phyloP scores from a whole-genome alignment of 1,140 invertebrate genomes.

The Pogonognathellus flavescens region DNA sequence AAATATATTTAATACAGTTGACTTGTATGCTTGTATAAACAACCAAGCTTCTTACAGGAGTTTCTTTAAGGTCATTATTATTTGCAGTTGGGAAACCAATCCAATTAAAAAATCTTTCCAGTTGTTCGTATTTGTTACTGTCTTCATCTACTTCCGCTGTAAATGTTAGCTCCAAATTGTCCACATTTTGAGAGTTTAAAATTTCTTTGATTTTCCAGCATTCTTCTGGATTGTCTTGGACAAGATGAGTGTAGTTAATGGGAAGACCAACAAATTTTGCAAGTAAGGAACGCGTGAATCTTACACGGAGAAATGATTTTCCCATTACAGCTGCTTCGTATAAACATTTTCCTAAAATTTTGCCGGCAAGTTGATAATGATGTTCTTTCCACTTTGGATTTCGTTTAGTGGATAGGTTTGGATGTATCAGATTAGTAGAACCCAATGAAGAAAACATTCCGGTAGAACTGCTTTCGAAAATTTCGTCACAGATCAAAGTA shows the following conservation, averaged over 20 bases:
- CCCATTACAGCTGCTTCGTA: constrained; percentile 93
- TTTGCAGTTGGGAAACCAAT: background rate
- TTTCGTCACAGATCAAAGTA: constrained; percentile 84
- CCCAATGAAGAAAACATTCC: constrained; percentile 83
- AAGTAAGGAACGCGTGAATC: constrained; percentile 91
- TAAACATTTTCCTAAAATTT: constrained; percentile 91
- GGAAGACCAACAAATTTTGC: constrained; percentile 92
- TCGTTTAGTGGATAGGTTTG: constrained; percentile 78
- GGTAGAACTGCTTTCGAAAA: constrained; percentile 80
- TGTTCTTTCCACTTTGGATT: constrained; percentile 83
- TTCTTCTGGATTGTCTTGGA: constrained; percentile 93
- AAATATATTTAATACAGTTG: too few relatives aligned
- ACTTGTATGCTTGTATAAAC: too few relatives aligned
- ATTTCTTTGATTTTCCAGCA: constrained; percentile 94
- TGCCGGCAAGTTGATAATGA: constrained; percentile 93
- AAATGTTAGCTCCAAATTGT: constrained; percentile 87
- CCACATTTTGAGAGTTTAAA: constrained; percentile 85
- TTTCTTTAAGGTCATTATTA: too few relatives aligned
- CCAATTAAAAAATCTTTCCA: constrained; percentile 68
- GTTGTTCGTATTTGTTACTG: constrained; percentile 73
- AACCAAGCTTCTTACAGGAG: too few relatives aligned
- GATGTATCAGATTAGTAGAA: constrained; percentile 79
- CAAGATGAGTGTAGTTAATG: constrained; percentile 95
- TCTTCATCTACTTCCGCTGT: constrained; percentile 88
- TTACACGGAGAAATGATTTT: constrained; percentile 86